Percentiles rank a stretch among this genome's conserved stretches.
Evolutionary conservation across 2,888 invertebrate species (phyloP).

Genomic region (Acleris sparsana): DNA sequence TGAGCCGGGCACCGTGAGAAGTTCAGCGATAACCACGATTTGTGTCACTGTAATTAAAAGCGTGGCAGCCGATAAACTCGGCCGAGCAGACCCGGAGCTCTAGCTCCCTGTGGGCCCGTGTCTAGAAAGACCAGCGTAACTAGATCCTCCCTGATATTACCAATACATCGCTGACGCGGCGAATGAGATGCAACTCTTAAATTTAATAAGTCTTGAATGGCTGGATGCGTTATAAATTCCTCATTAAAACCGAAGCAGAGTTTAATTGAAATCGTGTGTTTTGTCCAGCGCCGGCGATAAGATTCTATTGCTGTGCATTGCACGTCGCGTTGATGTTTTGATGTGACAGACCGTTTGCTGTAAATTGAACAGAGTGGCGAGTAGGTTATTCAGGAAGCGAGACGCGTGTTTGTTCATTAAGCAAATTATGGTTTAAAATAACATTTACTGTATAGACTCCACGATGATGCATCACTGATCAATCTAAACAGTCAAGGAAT

Average conservation of each 20-base stretch:
- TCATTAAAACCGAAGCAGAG: slow-evolving; percentile 71
- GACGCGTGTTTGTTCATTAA: slow-evolving; percentile 7
- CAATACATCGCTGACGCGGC: slow-evolving; percentile 40
- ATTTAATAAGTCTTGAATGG: slow-evolving; percentile 56
- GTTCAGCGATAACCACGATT: slow-evolving; percentile 79
- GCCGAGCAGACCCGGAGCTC: slow-evolving; percentile 66
- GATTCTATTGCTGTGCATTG: slow-evolving; percentile 39
- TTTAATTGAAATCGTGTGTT: slow-evolving; percentile 83
- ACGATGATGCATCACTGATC: slow-evolving; percentile 1
- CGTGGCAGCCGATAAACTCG: slow-evolving; percentile 79
- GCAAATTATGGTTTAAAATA: neutral
- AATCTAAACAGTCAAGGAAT: neutral
- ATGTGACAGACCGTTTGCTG: slow-evolving; percentile 51
- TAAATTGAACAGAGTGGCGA: slow-evolving; percentile 56
- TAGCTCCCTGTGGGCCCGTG: slow-evolving; percentile 73
- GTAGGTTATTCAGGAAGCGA: slow-evolving; percentile 30
- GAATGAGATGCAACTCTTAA: slow-evolving; percentile 43
- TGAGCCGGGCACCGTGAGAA: slow-evolving; percentile 82
- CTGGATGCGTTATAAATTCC: slow-evolving; percentile 67
- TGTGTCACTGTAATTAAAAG: slow-evolving; percentile 83
- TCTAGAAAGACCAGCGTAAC: slow-evolving; percentile 62
- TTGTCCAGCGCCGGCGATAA: slow-evolving; percentile 74
- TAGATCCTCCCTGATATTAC: slow-evolving; percentile 54
- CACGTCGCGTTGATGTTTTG: slow-evolving; percentile 38
- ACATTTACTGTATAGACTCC: neutral